Evolutionary conservation across 2,797 vertebrate species (phyloP).

Genomic region (Argyrosomus regius): DNA sequence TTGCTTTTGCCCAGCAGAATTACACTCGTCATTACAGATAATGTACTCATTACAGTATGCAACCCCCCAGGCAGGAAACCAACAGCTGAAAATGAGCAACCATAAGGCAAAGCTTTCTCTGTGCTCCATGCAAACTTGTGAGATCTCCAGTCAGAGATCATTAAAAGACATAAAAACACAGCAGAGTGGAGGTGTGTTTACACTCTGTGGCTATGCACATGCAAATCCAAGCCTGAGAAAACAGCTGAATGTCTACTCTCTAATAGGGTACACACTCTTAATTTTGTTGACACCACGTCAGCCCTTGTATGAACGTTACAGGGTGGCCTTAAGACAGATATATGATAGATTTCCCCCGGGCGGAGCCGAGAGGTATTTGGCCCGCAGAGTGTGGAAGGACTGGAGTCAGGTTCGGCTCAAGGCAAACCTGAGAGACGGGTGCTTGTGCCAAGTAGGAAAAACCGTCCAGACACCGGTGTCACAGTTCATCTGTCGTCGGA

Average conservation of each 20-base stretch:
- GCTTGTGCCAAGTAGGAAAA: conserved; percentile 71
- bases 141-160: conserved; percentile 28
- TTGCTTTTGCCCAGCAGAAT: not conserved
- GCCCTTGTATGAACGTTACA: conserved; percentile 25
- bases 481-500: conserved; percentile 70
- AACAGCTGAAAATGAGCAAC: conserved; percentile 22
- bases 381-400: conserved; percentile 51
- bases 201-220: conserved; percentile 41
- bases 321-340: conserved; percentile 51
- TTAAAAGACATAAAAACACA: conserved; percentile 30
- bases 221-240: conserved; percentile 34
- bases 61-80: conserved; percentile 21
- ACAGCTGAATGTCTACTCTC: conserved; percentile 16
- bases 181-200: conserved; percentile 40
- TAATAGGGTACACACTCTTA: conserved; percentile 30
- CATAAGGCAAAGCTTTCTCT: not conserved
- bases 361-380: conserved; percentile 64
- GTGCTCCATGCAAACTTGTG: conserved; percentile 32
- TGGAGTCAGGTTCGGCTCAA: conserved; percentile 72
- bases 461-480: conserved; percentile 65
- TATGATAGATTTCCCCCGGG: conserved; percentile 57
- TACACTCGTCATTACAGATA: conserved; percentile 12
- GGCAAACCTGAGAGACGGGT: conserved; percentile 65
- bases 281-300: conserved; percentile 46
- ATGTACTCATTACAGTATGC: conserved; percentile 23